These are phyloP conservation scores for Sipunculus nudus DNA, from an alignment of 2,888 invertebrate species.

Conservation along the genomic window DNA sequence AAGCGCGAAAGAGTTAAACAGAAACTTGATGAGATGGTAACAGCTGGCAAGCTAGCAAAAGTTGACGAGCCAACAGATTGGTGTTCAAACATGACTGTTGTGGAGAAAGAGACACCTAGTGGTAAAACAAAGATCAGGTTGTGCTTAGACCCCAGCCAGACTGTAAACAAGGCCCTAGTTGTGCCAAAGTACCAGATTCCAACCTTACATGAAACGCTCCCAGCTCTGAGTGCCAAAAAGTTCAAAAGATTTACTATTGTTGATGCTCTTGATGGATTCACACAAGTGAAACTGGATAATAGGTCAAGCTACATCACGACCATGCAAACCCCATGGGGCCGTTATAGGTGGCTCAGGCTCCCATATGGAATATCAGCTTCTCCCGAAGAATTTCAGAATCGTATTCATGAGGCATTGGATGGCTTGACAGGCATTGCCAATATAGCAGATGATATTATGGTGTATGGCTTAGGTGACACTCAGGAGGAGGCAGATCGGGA, in stretches of 20 bases:
- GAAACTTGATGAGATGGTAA: not conserved
- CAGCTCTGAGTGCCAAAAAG: not conserved
- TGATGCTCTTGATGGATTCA: constrained; percentile 11
- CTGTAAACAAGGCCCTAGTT: constrained; percentile 13
- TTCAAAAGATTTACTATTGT: constrained; percentile 4
- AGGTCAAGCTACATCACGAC: constrained; percentile 1
- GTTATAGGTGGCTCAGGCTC: constrained; percentile 12
- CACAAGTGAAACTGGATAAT: not conserved
- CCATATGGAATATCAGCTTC: constrained; percentile 12
- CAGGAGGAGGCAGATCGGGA: constrained; percentile 11
- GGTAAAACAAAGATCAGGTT: constrained; percentile 9
- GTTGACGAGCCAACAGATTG: constrained; percentile 1
- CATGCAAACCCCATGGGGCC: constrained; percentile 13
- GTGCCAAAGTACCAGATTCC: constrained; percentile 10
- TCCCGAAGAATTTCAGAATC: constrained; percentile 17
- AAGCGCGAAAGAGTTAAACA: not conserved
- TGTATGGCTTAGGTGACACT: constrained; percentile 10
- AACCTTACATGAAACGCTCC: constrained; percentile 5
- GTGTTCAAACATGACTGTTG: constrained; percentile 8
- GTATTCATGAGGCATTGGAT: constrained; percentile 6
- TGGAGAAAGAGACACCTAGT: constrained; percentile 2
- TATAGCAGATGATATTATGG: constrained; percentile 15
- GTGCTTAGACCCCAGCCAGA: constrained; percentile 21
- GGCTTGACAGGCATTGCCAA: not conserved
- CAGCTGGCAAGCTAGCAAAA: constrained; percentile 1